A percentile compares a stretch with the other conserved stretches of the same genome.
These are phyloP conservation scores for Chymomyza caudatula DNA, from an alignment of 2,888 invertebrate genomes.

Conservation along the genomic window DNA sequence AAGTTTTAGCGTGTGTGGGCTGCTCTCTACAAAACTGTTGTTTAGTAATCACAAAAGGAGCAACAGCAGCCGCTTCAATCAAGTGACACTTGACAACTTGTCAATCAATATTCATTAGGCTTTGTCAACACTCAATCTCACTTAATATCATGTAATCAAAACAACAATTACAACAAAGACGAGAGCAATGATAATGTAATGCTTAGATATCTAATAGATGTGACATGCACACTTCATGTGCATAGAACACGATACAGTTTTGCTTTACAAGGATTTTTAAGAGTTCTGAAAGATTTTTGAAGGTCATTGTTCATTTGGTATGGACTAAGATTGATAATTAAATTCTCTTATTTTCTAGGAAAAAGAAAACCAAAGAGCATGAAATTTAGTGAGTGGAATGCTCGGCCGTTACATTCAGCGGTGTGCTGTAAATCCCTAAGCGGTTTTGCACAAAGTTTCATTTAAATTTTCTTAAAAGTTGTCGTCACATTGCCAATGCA, in stretches of 20 bases:
- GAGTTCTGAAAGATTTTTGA: no score
- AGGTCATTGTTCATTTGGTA: no score
- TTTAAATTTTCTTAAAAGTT: no score
- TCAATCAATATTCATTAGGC: conserved; percentile 6
- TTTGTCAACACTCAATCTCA: not conserved
- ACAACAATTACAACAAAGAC: not conserved
- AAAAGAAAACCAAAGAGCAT: no score
- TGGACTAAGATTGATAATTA: no score
- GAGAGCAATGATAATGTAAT: not conserved
- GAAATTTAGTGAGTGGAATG: no score
- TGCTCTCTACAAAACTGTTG: conserved; percentile 33
- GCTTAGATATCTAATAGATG: not conserved
- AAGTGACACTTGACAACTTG: conserved; percentile 4
- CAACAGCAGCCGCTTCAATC: not conserved
- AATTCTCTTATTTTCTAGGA: no score
- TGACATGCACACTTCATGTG: not conserved
- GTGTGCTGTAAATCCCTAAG: no score
- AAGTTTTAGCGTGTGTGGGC: conserved; percentile 7
- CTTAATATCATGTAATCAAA: not conserved
- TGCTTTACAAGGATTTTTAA: no score
- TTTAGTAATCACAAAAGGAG: not conserved
- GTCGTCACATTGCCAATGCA: no score
- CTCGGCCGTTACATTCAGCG: no score
- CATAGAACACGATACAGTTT: not conserved
- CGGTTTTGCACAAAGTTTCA: no score